Evolutionary conservation across 2,888 invertebrate species (phyloP).

Genomic region (Cryptocephalus primarius): DNA sequence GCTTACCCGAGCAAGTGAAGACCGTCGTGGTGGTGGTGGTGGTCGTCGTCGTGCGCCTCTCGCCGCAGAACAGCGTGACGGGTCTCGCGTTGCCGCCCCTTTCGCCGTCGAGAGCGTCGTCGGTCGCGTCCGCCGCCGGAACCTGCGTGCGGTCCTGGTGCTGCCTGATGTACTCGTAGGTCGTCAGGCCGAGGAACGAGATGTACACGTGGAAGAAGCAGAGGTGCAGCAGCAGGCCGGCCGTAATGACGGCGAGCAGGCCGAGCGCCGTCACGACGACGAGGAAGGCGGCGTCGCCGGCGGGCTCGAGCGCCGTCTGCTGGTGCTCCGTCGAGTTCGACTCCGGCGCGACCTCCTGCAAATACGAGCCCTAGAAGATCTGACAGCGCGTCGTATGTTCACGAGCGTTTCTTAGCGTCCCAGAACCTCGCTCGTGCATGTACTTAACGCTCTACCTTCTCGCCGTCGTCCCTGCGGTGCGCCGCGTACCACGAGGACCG

Average conservation of each 20-base stretch:
- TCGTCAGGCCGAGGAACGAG: conserved; percentile 71
- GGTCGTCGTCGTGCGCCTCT: conserved; percentile 18
- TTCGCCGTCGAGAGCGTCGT: neutral
- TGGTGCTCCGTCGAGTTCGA: conserved; percentile 15
- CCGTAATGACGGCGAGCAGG: conserved; percentile 61
- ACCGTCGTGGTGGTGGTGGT: conserved; percentile 22
- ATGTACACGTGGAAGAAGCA: conserved; percentile 86
- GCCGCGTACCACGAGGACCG: conserved; percentile 24
- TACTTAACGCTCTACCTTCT: too few species aligned
- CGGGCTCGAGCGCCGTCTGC: conserved; percentile 23
- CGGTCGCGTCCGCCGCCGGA: too few species aligned
- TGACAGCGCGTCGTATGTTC: too few species aligned
- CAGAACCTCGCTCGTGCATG: too few species aligned
- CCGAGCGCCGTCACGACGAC: conserved; percentile 53
- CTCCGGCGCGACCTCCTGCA: conserved; percentile 8
- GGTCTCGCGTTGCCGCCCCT: conserved; percentile 7
- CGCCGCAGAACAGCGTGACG: conserved; percentile 14
- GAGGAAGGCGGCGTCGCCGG: conserved; percentile 49
- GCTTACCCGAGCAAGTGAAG: conserved; percentile 37
- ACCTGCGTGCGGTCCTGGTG: conserved; percentile 34
- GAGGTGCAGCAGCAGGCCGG: conserved; percentile 68
- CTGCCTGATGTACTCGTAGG: conserved; percentile 74
- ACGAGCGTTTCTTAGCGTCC: neutral
- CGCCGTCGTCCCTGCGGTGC: too few species aligned
- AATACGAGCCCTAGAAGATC: neutral